Evolutionary conservation across 2,888 invertebrate species (phyloP).

Genomic region (Bembecia ichneumoniformis): DNA sequence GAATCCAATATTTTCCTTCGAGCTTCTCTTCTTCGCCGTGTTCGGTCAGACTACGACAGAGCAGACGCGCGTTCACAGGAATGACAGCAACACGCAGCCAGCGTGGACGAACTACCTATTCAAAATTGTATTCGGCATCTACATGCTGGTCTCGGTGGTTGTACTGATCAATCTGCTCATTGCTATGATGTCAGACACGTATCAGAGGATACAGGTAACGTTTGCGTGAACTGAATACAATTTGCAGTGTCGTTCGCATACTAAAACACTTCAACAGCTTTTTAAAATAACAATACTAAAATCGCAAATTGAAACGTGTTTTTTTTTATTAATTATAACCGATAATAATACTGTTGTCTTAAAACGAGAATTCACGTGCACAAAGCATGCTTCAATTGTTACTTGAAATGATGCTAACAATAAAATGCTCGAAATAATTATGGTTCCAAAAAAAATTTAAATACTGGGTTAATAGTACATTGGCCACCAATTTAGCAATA

Average conservation of each 20-base stretch:
- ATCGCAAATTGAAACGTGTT: neutral
- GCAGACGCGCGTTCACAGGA: constrained; percentile 78
- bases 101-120: constrained; percentile 89
- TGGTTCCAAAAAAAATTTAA: too few relatives aligned
- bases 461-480: too few relatives aligned
- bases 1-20: constrained; percentile 93
- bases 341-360: neutral
- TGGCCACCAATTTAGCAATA: neutral
- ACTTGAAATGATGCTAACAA: too few relatives aligned
- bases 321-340: neutral
- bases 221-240: constrained; percentile 15
- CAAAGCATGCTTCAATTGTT: neutral
- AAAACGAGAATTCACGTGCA: neutral
- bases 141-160: constrained; percentile 99
- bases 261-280: neutral
- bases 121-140: constrained; percentile 91
- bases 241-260: constrained; percentile 4
- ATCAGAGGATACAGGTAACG: constrained; percentile 96
- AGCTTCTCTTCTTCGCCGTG: constrained; percentile 98
- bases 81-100: constrained; percentile 78
- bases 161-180: constrained; percentile 99
- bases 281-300: neutral
- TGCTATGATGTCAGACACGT: constrained; percentile 99
- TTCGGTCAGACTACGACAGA: constrained; percentile 94
- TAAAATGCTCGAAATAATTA: too few relatives aligned